phyloP scores from a whole-genome alignment of 2,888 invertebrate species.

The Pollenia angustigena region DNA sequence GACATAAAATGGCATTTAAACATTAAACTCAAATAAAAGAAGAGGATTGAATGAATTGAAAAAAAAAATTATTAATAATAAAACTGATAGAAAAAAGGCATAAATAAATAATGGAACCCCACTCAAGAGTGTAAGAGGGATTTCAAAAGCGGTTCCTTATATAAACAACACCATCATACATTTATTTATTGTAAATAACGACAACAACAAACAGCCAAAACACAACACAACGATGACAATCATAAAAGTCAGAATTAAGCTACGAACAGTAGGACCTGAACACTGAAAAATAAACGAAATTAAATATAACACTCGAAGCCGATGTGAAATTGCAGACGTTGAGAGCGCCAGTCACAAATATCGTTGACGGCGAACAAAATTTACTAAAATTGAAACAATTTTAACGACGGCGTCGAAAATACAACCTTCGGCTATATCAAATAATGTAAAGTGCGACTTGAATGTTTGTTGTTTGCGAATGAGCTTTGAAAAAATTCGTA shows the following conservation, averaged over 20 bases:
- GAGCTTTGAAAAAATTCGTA: too few species aligned
- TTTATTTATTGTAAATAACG: conserved; percentile 53
- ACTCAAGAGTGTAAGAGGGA: conserved; percentile 68
- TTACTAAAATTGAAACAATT: too few species aligned
- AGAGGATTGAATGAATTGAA: conserved; percentile 42
- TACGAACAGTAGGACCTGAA: conserved; percentile 23
- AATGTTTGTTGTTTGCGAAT: too few species aligned
- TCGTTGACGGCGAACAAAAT: too few species aligned
- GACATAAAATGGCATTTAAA: conserved; percentile 74
- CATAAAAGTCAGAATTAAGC: conserved; percentile 52
- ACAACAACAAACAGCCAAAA: conserved; percentile 22
- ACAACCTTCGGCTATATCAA: too few species aligned
- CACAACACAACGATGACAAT: conserved; percentile 58
- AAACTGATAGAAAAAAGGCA: conserved; percentile 51
- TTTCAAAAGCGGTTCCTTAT: conserved; percentile 74
- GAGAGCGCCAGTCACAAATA: too few species aligned
- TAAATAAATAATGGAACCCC: conserved; percentile 62
- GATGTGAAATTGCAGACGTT: too few species aligned
- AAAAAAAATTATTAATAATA: conserved; percentile 37
- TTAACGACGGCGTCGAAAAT: too few species aligned
- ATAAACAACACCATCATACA: conserved; percentile 71
- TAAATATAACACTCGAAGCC: too few species aligned
- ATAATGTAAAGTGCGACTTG: too few species aligned
- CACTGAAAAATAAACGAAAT: too few species aligned
- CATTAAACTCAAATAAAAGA: conserved; percentile 60